A percentile compares a stretch with the other conserved stretches of the same genome.
Evolutionary conservation across 2,797 vertebrate species (phyloP).

Genomic region (Antrozous pallidus): DNA sequence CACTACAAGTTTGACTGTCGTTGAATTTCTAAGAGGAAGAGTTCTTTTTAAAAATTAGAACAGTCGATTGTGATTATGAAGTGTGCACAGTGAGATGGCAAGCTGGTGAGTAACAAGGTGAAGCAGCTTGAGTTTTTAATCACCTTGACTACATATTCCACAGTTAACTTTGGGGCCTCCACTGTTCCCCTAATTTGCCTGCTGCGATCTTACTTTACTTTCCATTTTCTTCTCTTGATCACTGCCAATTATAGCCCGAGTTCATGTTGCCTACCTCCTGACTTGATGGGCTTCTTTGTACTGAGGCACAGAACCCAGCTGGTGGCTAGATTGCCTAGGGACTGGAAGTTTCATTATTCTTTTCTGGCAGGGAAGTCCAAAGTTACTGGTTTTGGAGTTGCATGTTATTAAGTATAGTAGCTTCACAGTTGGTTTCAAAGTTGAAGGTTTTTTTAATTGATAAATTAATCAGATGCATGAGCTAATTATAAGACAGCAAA

Average conservation of each 20-base stretch:
- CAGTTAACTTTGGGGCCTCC: conserved; percentile 61
- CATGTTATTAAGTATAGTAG: conserved; percentile 64
- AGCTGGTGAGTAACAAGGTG: conserved; percentile 36
- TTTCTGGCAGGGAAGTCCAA: conserved; percentile 75
- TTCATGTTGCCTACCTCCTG: conserved; percentile 76
- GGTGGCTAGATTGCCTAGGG: conserved; percentile 74
- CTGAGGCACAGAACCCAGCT: conserved; percentile 70
- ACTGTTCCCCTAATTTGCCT: conserved; percentile 79
- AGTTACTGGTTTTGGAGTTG: conserved; percentile 78
- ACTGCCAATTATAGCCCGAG: conserved; percentile 73
- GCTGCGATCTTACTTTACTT: conserved; percentile 79
- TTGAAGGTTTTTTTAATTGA: neutral
- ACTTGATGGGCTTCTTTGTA: conserved; percentile 77
- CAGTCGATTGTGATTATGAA: neutral
- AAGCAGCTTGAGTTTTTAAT: conserved; percentile 62
- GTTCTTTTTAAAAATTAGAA: conserved; percentile 33
- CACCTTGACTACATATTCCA: conserved; percentile 67
- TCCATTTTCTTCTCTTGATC: conserved; percentile 81
- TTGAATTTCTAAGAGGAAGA: conserved; percentile 7
- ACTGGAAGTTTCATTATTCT: conserved; percentile 78
- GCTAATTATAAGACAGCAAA: conserved; percentile 63
- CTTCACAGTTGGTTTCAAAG: conserved; percentile 53
- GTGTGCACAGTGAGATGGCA: neutral
- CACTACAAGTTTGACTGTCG: neutral
- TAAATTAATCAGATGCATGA: conserved; percentile 56